Percentiles rank a stretch among this genome's conserved stretches.
Conservation (phyloP, 1,140 invertebrate species). For the Philotrypesis tridentata region DNA sequence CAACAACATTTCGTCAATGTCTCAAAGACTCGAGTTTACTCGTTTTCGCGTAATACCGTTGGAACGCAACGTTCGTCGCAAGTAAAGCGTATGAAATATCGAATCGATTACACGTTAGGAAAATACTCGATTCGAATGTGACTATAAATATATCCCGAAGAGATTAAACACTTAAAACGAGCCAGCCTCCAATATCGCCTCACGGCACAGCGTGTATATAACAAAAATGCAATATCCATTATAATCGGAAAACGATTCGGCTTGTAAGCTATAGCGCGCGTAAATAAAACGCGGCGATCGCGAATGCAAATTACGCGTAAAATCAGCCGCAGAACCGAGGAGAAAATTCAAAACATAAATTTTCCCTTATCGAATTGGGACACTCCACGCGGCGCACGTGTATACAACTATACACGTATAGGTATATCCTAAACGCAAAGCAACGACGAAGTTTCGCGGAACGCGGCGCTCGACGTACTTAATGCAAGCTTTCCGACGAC, state of each 20-base stretch:
- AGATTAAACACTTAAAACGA: neutral
- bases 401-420: neutral
- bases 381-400: no score
- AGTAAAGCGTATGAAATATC: no score
- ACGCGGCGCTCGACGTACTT: neutral
- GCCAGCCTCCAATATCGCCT: neutral
- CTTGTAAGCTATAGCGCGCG: no score
- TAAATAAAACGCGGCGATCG: neutral
- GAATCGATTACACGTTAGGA: no score
- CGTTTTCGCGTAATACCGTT: no score
- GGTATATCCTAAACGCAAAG: no score
- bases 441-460: slow-evolving; percentile 9
- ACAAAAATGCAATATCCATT: neutral
- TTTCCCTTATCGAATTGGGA: slow-evolving; percentile 35
- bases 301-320: slow-evolving; percentile 18
- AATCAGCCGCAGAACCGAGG: neutral
- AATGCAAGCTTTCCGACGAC: slow-evolving; percentile 29
- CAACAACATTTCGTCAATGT: neutral
- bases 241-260: no score
- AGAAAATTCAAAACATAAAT: slow-evolving; percentile 29
- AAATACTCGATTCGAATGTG: no score
- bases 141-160: no score
- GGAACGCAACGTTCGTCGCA: no score
- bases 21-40: neutral
- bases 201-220: neutral